Base-by-base conservation (phyloP, 1,140 invertebrate species). In the Zophobas atratus region DNA sequence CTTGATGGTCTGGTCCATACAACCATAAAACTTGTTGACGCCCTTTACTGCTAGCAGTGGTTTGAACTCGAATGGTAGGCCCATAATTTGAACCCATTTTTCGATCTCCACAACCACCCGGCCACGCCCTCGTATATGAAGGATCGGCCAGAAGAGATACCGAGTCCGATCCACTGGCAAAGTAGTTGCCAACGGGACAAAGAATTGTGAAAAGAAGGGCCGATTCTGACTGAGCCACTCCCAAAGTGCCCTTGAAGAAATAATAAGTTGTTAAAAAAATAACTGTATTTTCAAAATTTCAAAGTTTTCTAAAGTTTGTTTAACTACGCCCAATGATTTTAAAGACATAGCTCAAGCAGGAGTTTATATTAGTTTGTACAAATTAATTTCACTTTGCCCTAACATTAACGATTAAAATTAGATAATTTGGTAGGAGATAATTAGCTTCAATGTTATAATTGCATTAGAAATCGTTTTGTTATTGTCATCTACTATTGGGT, bases 21-120 rank as follows among this genome's bases (percentile, higher is more conserved):
- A 99, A 88, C 99, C 99, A 99, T 3, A 99, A 87, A 1, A 99
- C 97, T 90, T 99, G 98, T 82, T 99, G 97, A 71, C 96, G 92
- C 1, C 96, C 96, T 82, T 91, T 88, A 75, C 92, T 89, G 2
- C 89, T 88, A 0, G 99, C 98, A 80, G 93, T 88, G 80, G 93
- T 92, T 87, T 95, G 94, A 41, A 95, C 92, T 78, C 93, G 92
- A 80, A 97, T 92, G 0, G 96, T 97, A 70, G 96, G 95, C 55
- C 91, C 95, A 84, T 97, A 97, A 87, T 97, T 97, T 20, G 97
- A 96, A 73, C 98, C 98, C 90, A 99, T 94, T 90, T 99, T 99
- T 76, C 92, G 92, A 84, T 95, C 93, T 36, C 98, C 98, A 71
- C 95, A 95, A 79, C 98, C 98, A 53, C 98, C 98, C 3, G 97